Evolutionary conservation across 2,888 invertebrate species (phyloP).

Genomic region (Nemotelus nigrinus): DNA sequence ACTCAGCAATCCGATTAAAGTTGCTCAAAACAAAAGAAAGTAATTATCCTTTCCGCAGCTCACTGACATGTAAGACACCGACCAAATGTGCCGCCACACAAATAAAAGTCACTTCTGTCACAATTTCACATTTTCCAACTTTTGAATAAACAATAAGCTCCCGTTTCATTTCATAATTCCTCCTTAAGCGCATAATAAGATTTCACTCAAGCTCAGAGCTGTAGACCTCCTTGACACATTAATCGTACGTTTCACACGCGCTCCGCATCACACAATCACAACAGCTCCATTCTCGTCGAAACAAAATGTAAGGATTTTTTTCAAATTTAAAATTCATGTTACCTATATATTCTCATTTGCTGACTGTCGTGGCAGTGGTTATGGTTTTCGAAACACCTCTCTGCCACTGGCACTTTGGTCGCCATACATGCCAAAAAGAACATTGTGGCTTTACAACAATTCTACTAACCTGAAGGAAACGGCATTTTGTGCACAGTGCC

Average conservation of each 20-base stretch:
- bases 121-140: too few relatives aligned
- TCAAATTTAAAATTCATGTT: slow-evolving; percentile 30
- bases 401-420: background rate
- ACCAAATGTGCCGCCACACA: too few relatives aligned
- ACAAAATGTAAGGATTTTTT: background rate
- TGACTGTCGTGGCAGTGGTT: background rate
- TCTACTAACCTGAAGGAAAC: background rate
- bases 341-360: slow-evolving; percentile 24
- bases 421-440: background rate
- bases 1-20: too few relatives aligned
- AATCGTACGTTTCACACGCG: slow-evolving; percentile 14
- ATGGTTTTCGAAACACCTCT: background rate
- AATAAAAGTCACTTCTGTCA: too few relatives aligned
- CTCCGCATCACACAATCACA: background rate
- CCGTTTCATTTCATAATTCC: background rate
- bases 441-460: slow-evolving; percentile 3
- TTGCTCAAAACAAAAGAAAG: too few relatives aligned
- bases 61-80: too few relatives aligned
- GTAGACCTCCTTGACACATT: slow-evolving; percentile 29
- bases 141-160: too few relatives aligned
- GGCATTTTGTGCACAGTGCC: too few relatives aligned
- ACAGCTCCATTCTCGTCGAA: background rate
- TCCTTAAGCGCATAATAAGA: slow-evolving; percentile 26
- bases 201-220: background rate
- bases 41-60: too few relatives aligned